Conservation (phyloP, 2,113 vertebrate species). For the Galbula dea region DNA sequence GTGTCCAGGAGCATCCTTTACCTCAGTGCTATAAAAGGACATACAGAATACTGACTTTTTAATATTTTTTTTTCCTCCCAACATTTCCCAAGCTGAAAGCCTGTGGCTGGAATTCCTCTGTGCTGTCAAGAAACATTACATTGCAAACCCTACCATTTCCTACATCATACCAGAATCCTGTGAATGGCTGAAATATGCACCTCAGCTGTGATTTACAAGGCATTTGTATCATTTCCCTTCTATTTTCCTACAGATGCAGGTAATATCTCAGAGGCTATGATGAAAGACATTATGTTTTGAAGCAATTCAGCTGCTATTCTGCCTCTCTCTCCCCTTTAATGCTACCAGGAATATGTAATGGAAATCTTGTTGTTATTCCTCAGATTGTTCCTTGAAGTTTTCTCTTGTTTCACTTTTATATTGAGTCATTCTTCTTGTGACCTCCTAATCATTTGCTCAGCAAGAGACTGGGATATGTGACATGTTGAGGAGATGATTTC, state of each 20-base stretch:
- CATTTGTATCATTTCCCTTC: conserved; percentile 19
- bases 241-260: conserved; percentile 24
- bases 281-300: neutral
- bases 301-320: neutral
- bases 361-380: neutral
- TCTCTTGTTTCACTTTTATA: neutral
- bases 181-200: neutral
- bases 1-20: neutral
- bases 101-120: neutral
- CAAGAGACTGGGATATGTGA: neutral
- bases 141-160: neutral
- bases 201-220: conserved; percentile 35
- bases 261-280: neutral
- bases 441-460: neutral
- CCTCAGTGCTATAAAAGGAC: neutral
- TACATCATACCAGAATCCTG: neutral
- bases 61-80: no score
- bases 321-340: neutral
- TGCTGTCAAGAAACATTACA: neutral
- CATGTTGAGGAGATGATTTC: neutral
- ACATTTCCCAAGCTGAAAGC: neutral
- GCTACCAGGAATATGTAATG: neutral
- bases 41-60: neutral
- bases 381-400: neutral
- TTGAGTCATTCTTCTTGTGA: neutral